phyloP scores from a whole-genome alignment of 2,113 vertebrate species.

The Mystacornis crossleyi region DNA sequence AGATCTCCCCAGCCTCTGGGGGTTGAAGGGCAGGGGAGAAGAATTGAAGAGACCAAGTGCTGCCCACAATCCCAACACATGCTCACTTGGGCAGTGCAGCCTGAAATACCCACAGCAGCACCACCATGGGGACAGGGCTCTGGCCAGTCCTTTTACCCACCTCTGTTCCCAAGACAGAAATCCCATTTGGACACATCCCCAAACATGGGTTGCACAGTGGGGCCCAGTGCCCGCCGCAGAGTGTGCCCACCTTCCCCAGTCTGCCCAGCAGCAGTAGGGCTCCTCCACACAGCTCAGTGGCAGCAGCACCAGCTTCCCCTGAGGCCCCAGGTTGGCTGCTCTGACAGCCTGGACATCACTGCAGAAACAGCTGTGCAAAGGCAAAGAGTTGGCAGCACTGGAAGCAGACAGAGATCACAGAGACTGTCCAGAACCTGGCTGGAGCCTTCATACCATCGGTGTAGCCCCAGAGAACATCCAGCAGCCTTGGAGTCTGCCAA shows the following conservation, averaged over 20 bases:
- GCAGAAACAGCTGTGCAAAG: background rate
- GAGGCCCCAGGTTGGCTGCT: background rate
- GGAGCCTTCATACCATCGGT: background rate
- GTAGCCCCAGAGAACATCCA: background rate
- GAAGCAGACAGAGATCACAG: background rate
- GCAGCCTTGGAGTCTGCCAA: background rate
- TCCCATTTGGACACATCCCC: background rate
- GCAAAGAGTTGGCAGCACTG: background rate
- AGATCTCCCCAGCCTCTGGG: background rate
- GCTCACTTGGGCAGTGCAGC: background rate
- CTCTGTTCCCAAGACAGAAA: background rate
- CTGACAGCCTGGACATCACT: background rate
- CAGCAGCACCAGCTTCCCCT: background rate
- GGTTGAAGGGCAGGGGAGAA: background rate
- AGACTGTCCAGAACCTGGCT: background rate
- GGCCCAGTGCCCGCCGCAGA: background rate
- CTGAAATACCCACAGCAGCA: background rate
- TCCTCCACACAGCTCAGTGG: background rate
- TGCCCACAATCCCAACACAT: background rate
- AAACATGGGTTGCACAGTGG: fast-evolving
- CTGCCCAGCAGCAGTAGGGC: background rate
- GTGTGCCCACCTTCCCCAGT: background rate
- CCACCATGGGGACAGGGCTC: background rate
- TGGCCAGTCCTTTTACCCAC: background rate
- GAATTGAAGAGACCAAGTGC: background rate